These are phyloP conservation scores for Brachypalpus laphriformis DNA, from an alignment of 2,888 invertebrate genomes.

Conservation along the genomic window DNA sequence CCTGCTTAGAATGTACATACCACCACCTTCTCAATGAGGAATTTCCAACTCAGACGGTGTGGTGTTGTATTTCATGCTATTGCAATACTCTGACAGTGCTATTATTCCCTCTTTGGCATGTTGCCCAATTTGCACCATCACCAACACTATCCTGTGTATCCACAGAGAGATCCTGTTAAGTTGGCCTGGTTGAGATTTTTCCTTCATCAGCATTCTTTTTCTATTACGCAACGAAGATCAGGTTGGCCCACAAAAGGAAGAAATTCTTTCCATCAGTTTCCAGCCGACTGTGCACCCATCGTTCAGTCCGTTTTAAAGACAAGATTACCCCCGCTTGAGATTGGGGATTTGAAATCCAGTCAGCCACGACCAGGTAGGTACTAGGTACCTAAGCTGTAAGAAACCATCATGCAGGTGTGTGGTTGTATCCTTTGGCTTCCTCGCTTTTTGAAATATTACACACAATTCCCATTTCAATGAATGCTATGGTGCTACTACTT, in stretches of 20 bases:
- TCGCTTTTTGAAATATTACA: slow-evolving; percentile 54
- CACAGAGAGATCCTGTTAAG: slow-evolving; percentile 51
- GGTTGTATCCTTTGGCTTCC: slow-evolving; percentile 25
- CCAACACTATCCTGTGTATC: not conserved
- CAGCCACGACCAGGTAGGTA: slow-evolving; percentile 7
- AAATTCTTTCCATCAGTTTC: slow-evolving; percentile 43
- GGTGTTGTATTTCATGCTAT: slow-evolving; percentile 41
- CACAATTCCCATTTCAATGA: slow-evolving; percentile 57
- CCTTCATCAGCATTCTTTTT: slow-evolving; percentile 19
- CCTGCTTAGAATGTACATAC: slow-evolving; percentile 17
- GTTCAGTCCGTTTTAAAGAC: not conserved
- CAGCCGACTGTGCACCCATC: slow-evolving; percentile 10
- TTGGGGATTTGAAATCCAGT: slow-evolving; percentile 38
- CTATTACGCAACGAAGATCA: slow-evolving; percentile 41
- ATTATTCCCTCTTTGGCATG: slow-evolving; percentile 52
- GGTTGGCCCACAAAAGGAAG: slow-evolving; percentile 7
- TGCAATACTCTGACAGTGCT: slow-evolving; percentile 36
- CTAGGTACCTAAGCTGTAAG: not conserved
- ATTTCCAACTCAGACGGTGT: slow-evolving; percentile 28
- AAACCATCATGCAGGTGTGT: not conserved
- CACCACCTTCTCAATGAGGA: slow-evolving; percentile 4
- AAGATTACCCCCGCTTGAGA: slow-evolving; percentile 39
- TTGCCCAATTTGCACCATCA: slow-evolving; percentile 43
- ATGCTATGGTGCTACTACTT: slow-evolving; percentile 10
- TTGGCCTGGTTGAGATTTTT: slow-evolving; percentile 28